A percentile compares a stretch with the other conserved stretches of the same genome.
phyloP scores from a whole-genome alignment of 2,797 vertebrate species.

The Amphiprion clarkii region DNA sequence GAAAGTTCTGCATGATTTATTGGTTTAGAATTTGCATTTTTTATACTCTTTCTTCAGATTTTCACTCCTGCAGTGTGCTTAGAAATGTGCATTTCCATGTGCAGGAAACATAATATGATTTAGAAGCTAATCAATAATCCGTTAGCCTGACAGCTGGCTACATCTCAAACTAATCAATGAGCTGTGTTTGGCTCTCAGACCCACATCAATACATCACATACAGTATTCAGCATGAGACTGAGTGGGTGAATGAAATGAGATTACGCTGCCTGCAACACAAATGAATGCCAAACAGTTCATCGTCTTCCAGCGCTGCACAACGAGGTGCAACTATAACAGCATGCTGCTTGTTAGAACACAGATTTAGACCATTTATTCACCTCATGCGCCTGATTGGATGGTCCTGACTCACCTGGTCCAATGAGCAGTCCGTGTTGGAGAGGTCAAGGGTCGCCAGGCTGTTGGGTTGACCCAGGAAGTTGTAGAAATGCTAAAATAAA shows the following conservation, averaged over 20 bases:
- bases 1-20: neutral
- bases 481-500: slow-evolving; percentile 90
- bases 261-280: slow-evolving; percentile 46
- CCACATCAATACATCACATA: slow-evolving; percentile 70
- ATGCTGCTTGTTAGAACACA: neutral
- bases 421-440: slow-evolving; percentile 95
- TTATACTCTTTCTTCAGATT: neutral
- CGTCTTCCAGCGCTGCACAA: slow-evolving; percentile 19
- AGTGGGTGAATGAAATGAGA: slow-evolving; percentile 39
- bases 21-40: neutral
- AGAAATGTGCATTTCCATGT: slow-evolving; percentile 12
- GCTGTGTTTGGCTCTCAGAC: slow-evolving; percentile 55
- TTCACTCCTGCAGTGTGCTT: neutral
- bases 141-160: slow-evolving; percentile 76
- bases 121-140: slow-evolving; percentile 65
- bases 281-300: slow-evolving; percentile 33
- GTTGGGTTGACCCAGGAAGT: slow-evolving; percentile 95
- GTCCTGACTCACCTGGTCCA: slow-evolving; percentile 90
- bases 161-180: slow-evolving; percentile 78
- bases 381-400: neutral
- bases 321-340: neutral
- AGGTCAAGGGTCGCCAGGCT: slow-evolving; percentile 92
- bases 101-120: slow-evolving; percentile 52
- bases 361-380: neutral
- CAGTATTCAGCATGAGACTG: slow-evolving; percentile 52